Percentiles rank a stretch among this genome's conserved stretches.
Evolutionary conservation across 1,140 invertebrate species (phyloP).

Genomic region (Tribolium castaneum): DNA sequence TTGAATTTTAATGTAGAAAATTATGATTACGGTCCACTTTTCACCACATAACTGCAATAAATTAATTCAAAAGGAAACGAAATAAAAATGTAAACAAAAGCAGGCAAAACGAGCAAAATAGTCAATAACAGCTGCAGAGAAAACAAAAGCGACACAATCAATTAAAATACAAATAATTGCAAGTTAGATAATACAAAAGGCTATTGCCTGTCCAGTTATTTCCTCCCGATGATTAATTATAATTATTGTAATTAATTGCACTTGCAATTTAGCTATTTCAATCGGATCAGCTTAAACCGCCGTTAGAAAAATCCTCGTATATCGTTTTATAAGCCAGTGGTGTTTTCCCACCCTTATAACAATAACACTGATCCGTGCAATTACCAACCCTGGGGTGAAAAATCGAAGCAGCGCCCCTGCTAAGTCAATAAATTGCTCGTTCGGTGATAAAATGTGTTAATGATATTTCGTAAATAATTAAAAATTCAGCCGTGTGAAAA

Average conservation of each 20-base stretch:
- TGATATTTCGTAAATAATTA: not conserved
- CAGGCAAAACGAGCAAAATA: not conserved
- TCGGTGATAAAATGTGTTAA: conserved; percentile 1
- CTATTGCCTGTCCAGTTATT: not conserved
- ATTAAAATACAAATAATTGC: not conserved
- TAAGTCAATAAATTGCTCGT: conserved; percentile 23
- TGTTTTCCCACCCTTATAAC: conserved; percentile 15
- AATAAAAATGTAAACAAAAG: not conserved
- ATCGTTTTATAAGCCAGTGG: not conserved
- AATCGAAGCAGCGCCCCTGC: conserved; percentile 7
- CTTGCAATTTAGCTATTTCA: not conserved
- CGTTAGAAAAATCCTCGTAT: not conserved
- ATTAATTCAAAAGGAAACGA: not conserved
- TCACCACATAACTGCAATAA: not conserved
- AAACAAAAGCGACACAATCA: not conserved
- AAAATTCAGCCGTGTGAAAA: too few species aligned
- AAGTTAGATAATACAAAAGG: not conserved
- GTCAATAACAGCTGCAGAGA: not conserved
- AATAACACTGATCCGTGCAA: conserved; percentile 9
- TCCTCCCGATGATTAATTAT: not conserved
- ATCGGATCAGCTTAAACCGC: not conserved
- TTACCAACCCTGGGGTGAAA: not conserved
- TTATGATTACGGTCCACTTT: not conserved
- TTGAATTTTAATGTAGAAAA: not conserved
- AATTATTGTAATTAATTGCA: not conserved